A percentile compares a stretch with the other conserved stretches of the same genome.
These are phyloP conservation scores for Leucopsar rothschildi DNA, from an alignment of 2,113 vertebrate genomes.

Conservation along the genomic window DNA sequence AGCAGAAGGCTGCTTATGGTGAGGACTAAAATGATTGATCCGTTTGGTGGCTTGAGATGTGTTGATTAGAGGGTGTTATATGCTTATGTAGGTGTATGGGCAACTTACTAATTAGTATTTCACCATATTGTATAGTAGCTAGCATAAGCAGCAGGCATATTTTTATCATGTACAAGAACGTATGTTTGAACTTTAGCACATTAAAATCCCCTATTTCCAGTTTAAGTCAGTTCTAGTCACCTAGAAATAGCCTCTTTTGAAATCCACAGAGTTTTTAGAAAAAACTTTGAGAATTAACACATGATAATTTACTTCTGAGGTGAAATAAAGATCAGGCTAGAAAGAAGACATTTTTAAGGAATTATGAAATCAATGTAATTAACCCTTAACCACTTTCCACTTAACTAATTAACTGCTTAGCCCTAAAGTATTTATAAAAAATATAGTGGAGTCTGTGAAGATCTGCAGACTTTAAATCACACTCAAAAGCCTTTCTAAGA, in stretches of 20 bases:
- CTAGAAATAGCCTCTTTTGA: background rate
- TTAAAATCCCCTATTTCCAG: background rate
- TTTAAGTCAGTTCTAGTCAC: constrained; percentile 3
- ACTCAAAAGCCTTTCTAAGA: background rate
- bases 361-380: background rate
- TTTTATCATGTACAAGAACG: background rate
- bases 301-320: background rate
- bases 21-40: background rate
- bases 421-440: background rate
- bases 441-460: background rate
- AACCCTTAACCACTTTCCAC: constrained; percentile 11
- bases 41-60: background rate
- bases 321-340: background rate
- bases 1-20: background rate
- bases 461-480: background rate
- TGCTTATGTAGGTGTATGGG: background rate
- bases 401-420: constrained; percentile 9
- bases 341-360: background rate
- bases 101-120: background rate
- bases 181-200: background rate
- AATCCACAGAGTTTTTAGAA: background rate
- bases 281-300: background rate
- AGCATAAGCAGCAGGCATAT: background rate
- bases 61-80: background rate
- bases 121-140: background rate